Conservation (phyloP, 2,113 vertebrate species). For the Ctenomys sociabilis region DNA sequence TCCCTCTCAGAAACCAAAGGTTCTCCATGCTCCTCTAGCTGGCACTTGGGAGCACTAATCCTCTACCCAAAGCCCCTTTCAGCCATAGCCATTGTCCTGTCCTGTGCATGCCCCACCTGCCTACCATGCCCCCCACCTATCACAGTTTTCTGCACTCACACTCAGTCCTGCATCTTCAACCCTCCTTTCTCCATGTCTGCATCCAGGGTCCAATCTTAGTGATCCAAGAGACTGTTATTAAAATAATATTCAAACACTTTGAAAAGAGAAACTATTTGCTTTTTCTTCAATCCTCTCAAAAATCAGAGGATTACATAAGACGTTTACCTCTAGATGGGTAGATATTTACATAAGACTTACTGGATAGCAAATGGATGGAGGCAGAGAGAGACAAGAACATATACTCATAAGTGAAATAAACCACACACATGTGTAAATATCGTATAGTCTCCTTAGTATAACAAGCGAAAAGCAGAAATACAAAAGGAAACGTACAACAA, state of each 20-base stretch:
- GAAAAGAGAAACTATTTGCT: not conserved
- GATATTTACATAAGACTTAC: not conserved
- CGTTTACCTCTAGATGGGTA: not conserved
- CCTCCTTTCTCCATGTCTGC: not conserved
- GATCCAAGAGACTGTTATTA: not conserved
- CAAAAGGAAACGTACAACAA: too few relatives aligned
- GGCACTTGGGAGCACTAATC: not conserved
- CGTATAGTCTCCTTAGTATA: too few relatives aligned
- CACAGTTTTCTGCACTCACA: not conserved
- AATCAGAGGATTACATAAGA: not conserved
- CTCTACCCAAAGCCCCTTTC: not conserved
- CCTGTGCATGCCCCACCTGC: not conserved
- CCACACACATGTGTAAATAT: too few relatives aligned
- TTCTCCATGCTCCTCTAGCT: not conserved
- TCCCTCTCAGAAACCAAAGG: not conserved
- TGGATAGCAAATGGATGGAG: not conserved
- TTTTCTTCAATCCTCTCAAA: not conserved
- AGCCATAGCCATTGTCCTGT: not conserved
- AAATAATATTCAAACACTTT: not conserved
- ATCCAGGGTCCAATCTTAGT: not conserved
- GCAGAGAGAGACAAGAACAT: not conserved
- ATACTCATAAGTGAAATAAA: too few relatives aligned
- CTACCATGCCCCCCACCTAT: fast-evolving
- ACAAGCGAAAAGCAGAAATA: too few relatives aligned
- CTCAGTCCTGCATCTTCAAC: not conserved